Conservation (phyloP, 2,113 vertebrate species). For the Odocoileus hemionus region DNA sequence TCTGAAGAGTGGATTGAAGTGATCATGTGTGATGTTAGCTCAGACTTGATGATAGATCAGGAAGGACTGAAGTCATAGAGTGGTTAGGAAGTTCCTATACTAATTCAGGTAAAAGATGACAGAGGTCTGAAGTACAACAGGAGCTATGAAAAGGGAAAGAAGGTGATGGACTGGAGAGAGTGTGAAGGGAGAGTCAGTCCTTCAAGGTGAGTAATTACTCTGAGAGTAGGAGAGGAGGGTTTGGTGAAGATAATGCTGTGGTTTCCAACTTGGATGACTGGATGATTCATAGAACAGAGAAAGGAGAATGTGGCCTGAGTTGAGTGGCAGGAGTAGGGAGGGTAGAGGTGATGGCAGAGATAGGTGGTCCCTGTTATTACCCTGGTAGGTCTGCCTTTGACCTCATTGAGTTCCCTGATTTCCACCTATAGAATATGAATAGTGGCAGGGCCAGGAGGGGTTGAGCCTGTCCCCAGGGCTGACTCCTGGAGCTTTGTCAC, state of each 20-base stretch:
- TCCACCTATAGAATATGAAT: not conserved
- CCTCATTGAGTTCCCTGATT: not conserved
- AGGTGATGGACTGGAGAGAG: not conserved
- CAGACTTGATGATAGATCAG: not conserved
- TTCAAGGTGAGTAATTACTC: not conserved
- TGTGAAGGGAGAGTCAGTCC: not conserved
- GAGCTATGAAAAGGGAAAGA: not conserved
- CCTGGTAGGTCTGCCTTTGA: not conserved
- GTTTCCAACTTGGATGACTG: not conserved
- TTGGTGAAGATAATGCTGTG: not conserved
- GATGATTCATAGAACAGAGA: not conserved
- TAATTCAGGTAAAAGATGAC: not conserved
- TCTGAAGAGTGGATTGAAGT: not conserved
- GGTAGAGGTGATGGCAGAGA: not conserved
- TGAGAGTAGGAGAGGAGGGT: not conserved
- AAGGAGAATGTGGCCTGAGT: not conserved
- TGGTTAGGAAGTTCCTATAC: not conserved
- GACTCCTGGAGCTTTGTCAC: not conserved
- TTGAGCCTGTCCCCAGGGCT: not conserved
- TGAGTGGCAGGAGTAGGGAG: not conserved
- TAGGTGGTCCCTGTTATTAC: not conserved
- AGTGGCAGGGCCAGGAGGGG: not conserved
- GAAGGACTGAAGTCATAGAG: not conserved
- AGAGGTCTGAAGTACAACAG: not conserved
- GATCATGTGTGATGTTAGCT: not conserved